Evolutionary conservation across 2,797 vertebrate species (phyloP), one percentile per base, ranked within the genome.

Genomic region (Sphaeramia orbicularis): DNA sequence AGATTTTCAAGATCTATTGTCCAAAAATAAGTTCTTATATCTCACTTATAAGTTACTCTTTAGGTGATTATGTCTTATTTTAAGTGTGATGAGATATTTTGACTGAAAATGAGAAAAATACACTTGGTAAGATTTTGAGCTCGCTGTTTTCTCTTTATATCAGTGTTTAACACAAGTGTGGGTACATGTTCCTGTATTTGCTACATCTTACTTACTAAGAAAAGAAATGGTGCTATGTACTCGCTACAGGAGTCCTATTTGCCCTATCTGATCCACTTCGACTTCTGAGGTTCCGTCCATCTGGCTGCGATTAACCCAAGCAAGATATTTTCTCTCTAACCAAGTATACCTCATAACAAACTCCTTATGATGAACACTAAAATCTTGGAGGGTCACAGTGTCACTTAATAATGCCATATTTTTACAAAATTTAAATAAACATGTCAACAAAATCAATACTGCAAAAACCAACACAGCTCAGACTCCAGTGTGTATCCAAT

Each of bases 301-400:
- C 71, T 89, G 86, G 83, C 63, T 61, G 48, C 64, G 60, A 80
- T 90, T 89, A 88, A 78, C 71, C 54, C 47, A 37, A 72, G 45
- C n/a, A 51, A 59, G 57, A 74, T 58, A 61, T 42, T 36, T 73
- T 37, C 40, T 47, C 44, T 50, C 44, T 24, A 30, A 35, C 15
- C 30, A 27, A 13, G 27, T 30, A n/a, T 16, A 70, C 42, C 51
- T 56, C 53, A 56, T 3, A 5, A 53, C 15, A 7, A 27, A n/a
- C 58, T 51, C 53, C 15, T 35, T 24, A 30, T 6, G 14, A 7
- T 54, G 19, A 51, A 43, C 21, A 24, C 41, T 24, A 24, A 37
- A 70, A 65, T 49, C 32, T 59, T 59, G 71, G 68, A 65, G 51
- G n/a, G 27, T 47, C 36, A 38, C 9, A 54, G 12, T n/a, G 15